Evolutionary conservation across 2,797 vertebrate genomes (phyloP), one percentile per base, ranked within the genome.

Genomic region (Catostomus latipinnis): DNA sequence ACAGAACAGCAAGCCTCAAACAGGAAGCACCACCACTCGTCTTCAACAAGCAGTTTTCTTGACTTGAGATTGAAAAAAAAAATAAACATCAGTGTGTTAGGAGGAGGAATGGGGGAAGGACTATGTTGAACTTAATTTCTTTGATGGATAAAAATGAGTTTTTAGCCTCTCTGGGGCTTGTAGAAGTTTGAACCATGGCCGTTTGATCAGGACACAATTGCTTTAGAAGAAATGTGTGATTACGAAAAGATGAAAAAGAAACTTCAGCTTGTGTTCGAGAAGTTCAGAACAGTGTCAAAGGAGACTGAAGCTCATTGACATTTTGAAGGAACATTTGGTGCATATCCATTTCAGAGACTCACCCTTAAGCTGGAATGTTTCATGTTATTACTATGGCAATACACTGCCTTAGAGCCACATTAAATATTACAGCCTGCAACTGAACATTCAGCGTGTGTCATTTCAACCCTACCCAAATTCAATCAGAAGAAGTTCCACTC

Each of bases 131-230:
- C 74, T 66, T 75, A 67, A 83, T 72, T 82, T 65, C 68, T 56
- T 76, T 78, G 57, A 78, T 78, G 53, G 74, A 66, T 78, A 73
- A 79, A 84, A 76, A 79, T 56, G 45, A 78, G 61, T 81, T 83
- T 81, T 81, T 68, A 81, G 67, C 49, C 62, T 80, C 71, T 72
- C 84, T 76, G 75, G 74, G 71, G 65, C 74, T 81, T 48, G 54
- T n/a, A 78, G 78, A 79, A 56, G 74, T 69, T 46, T 13, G 50
- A 78, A 75, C 13, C 43, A 61, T 18, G n/a, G 60, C 46, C 34
- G 34, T 76, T 80, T 83, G 76, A 82, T 81, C 72, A 79, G 61
- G 81, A 81, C 75, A 78, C 81, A 76, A 76, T 77, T 80, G 76
- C 63, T 81, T 76, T 53, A 69, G 61, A 56, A 34, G 75, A 52